Evolutionary conservation across 1,140 invertebrate species (phyloP), one percentile per base, ranked within the genome.

Genomic region (Bombus polaris): DNA sequence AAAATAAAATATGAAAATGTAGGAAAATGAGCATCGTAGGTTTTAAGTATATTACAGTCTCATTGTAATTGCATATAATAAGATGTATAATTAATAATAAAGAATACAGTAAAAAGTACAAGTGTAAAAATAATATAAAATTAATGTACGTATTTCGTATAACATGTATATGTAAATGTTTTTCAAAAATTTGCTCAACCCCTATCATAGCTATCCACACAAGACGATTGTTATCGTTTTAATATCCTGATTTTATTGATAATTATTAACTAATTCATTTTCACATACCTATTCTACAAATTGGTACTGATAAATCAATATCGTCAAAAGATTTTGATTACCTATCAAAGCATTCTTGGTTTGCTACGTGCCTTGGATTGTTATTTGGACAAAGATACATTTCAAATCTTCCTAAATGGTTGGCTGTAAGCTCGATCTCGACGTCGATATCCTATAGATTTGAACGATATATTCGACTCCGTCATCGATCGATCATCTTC

Each of bases 391-490:
- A 99, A 0, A 99, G 93, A 84, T 97, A 97, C 91, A 98, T 96
- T 92, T 98, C 97, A 92, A 99, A 98, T 70, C 97, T 96, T 1
- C 98, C 98, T 89, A 97, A 97, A 94, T 99, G 98, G 94, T 99
- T 99, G 1, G 98, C 98, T 0, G 98, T 99, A 22, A 99, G 94
- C 91, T 99, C 98, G 15, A 99, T 95, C 95, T 98, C 97, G 1
- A 98, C 96, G 76, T 98, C 97, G 65, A 98, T 98, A 94, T 97
- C 97, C 97, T 97, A 65, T n/a, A 44, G 37, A 39, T 77, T 70
- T 4, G 28, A 74, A 73, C 25, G n/a, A 72, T 42, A 32, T 35
- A 25, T 53, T 53, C 18, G 28, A 12, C 12, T 62, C 28, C 10
- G 9, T n/a, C 25, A 28, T 62, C 57, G 25, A 59, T 28, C 25